Base-by-base conservation (phyloP, 92 coral and sea anemone genomes). In the Phymanthus crucifer region DNA sequence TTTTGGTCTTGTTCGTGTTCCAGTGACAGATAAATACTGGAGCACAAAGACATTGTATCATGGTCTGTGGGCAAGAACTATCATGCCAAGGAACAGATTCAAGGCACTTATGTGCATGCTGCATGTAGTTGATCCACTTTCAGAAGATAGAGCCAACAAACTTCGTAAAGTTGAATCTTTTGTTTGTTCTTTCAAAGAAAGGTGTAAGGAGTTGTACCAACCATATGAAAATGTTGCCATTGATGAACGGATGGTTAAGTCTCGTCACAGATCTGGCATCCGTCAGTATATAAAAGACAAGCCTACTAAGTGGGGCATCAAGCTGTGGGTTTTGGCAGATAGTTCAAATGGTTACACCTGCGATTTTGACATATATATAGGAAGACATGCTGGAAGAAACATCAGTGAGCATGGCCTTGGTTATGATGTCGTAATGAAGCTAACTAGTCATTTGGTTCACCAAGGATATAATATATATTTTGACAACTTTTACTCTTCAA, bases 201-300 rank as follows among this genome's bases (percentile, higher is more conserved):
- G 61, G 64, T 90, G 94, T 29, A 50, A 57, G 32, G n/a, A 19
- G 23, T 65, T 85, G 6, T 90, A 87, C 82, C 91, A 90, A 68
- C 89, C 94, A 0, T 68, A 74, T 24, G 86, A 90, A 54, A 76
- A 46, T 13, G 83, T 90, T 10, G 88, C 88, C 74, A 81, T 90
- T 26, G 94, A 90, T 33, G 94, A 87, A 56, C 52, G 91, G 17
- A 89, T 92, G 88, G 87, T 89, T 11, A 71, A 77, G 56, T 89
- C 89, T 1, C 77, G 83, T 35, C 96, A 92, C 79, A 43, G 86
- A 40, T 88, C 86, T 8, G 95, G 57, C 76, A 85, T 32, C 73
- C 80, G 66, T 40, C 76, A 16, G 80, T 73, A 43, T 43, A 43
- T 43, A 43, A 43, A 43, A 43, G 48, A 43, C 48, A 43, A 43